These are phyloP conservation scores for Pseudocheirus occidentalis DNA, from an alignment of 2,797 vertebrate genomes.

Conservation along the genomic window DNA sequence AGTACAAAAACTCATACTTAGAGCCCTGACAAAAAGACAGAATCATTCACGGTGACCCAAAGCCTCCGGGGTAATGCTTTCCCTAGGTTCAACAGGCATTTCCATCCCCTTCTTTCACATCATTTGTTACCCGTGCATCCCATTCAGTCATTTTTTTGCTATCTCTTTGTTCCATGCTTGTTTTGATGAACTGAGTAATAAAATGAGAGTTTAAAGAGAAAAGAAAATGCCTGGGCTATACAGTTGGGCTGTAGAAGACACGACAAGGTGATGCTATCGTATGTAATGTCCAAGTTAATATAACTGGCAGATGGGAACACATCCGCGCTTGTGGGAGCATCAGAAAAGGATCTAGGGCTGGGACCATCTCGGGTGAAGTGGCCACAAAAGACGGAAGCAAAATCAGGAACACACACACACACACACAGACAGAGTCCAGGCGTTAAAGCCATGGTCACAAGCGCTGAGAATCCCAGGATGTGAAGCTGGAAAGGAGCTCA, in stretches of 20 bases:
- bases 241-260: neutral
- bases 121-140: conserved; percentile 11
- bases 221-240: neutral
- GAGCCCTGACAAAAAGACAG: neutral
- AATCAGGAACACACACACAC: neutral
- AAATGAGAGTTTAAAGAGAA: neutral
- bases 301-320: neutral
- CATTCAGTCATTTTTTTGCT: neutral
- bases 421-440: neutral
- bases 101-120: neutral
- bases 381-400: neutral
- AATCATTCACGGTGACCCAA: neutral
- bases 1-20: neutral
- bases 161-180: neutral
- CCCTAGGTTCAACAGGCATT: neutral
- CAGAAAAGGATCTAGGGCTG: neutral
- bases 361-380: neutral
- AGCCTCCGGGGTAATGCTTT: neutral
- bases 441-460: neutral
- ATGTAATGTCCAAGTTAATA: neutral
- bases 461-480: neutral
- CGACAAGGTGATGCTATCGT: neutral
- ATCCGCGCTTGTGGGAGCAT: neutral
- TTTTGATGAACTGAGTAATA: neutral
- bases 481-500: neutral